A percentile compares a stretch with the other conserved stretches of the same genome.
These are phyloP conservation scores for Mionectes macconnelli DNA, from an alignment of 2,113 vertebrate genomes.

Conservation along the genomic window DNA sequence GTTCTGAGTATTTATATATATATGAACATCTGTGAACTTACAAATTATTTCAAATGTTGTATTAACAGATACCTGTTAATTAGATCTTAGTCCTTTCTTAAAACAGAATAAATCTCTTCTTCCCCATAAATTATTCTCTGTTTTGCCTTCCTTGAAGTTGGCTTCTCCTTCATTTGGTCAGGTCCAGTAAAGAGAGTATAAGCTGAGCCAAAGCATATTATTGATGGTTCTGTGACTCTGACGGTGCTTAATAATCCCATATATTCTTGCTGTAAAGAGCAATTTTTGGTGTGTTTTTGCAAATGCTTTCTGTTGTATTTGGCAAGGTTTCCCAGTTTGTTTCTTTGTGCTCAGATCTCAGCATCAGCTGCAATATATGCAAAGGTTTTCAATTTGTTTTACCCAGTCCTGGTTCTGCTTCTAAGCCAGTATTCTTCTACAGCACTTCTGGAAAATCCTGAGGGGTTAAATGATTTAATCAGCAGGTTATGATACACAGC, in stretches of 20 bases:
- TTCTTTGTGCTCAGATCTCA: neutral
- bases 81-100: neutral
- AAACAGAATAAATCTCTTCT: neutral
- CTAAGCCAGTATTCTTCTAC: neutral
- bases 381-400: neutral
- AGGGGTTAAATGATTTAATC: neutral
- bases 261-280: neutral
- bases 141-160: neutral
- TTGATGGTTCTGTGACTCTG: neutral
- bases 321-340: neutral
- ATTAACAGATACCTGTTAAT: neutral
- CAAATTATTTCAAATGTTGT: neutral
- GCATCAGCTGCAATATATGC: neutral
- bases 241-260: neutral
- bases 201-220: neutral
- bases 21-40: neutral
- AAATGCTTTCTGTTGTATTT: neutral
- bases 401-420: neutral
- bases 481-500: neutral
- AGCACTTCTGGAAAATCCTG: neutral
- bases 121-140: neutral
- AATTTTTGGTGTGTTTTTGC: neutral
- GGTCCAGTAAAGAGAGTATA: neutral
- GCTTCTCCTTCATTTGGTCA: neutral
- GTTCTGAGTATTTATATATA: neutral